Percentiles rank a stretch among this genome's conserved stretches.
These are phyloP conservation scores for Manacus vitellinus DNA, from an alignment of 2,113 vertebrate species.

Conservation along the genomic window DNA sequence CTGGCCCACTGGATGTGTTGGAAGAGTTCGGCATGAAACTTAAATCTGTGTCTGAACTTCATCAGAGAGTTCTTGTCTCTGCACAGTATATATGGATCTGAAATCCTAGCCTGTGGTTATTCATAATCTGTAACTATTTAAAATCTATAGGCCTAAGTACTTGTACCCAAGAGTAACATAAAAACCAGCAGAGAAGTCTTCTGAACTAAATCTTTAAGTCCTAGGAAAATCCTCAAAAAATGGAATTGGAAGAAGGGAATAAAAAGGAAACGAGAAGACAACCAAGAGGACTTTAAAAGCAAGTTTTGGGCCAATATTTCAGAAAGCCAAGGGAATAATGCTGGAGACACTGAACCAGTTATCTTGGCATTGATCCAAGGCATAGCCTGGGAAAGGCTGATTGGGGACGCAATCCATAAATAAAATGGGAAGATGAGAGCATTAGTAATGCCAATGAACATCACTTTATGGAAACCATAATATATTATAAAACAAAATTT, in stretches of 20 bases:
- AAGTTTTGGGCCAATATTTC: not conserved
- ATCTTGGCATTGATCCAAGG: conserved; percentile 1
- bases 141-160: not conserved
- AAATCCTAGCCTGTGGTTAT: not conserved
- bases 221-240: not conserved
- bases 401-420: not conserved
- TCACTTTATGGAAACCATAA: not conserved
- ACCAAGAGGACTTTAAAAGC: not conserved
- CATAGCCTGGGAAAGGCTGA: not conserved
- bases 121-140: not conserved
- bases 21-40: not conserved
- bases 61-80: not conserved
- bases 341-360: not conserved
- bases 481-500: not conserved
- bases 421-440: not conserved
- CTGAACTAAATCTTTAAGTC: not conserved
- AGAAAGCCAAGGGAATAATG: not conserved
- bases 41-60: not conserved
- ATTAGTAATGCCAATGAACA: not conserved
- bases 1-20: not conserved
- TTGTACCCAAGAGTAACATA: not conserved
- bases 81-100: not conserved
- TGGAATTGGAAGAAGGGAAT: not conserved
- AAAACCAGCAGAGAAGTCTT: not conserved
- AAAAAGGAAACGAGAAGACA: not conserved